These are phyloP conservation scores for Athalia circularis DNA, from an alignment of 2,888 invertebrate genomes.

Conservation along the genomic window DNA sequence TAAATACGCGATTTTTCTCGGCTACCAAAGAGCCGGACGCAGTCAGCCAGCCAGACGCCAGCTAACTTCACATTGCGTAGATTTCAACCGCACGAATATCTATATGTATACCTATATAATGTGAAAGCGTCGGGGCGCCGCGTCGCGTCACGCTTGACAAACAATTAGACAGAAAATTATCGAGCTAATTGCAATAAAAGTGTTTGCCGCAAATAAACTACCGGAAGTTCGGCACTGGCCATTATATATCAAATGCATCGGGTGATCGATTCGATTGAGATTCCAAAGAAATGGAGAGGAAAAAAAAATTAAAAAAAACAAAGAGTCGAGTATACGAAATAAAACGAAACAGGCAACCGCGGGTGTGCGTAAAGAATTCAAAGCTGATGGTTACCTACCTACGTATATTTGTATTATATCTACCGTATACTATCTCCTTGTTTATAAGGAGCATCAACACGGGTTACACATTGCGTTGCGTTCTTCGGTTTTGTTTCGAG, in stretches of 20 bases:
- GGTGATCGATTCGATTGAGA: conserved; percentile 1
- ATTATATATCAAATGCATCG: no score
- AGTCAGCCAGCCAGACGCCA: background rate
- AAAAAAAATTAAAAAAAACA: background rate
- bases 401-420: conserved; percentile 21
- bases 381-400: conserved; percentile 20
- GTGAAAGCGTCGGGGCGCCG: background rate
- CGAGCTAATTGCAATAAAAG: conserved; percentile 26
- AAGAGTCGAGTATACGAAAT: background rate
- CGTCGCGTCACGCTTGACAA: conserved; percentile 29
- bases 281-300: background rate
- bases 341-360: background rate
- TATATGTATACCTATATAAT: no score
- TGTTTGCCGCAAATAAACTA: conserved; percentile 12
- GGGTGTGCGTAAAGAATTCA: conserved; percentile 15
- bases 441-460: conserved; percentile 62
- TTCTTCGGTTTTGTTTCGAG: conserved; percentile 1
- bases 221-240: background rate
- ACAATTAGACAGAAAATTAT: conserved; percentile 26
- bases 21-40: conserved; percentile 36
- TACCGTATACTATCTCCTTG: conserved; percentile 61
- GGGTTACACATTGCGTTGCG: no score
- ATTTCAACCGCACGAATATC: background rate
- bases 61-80: background rate
- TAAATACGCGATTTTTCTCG: conserved; percentile 72